These are phyloP conservation scores for Zosterops lateralis DNA, from an alignment of 2,113 vertebrate genomes.

Conservation along the genomic window DNA sequence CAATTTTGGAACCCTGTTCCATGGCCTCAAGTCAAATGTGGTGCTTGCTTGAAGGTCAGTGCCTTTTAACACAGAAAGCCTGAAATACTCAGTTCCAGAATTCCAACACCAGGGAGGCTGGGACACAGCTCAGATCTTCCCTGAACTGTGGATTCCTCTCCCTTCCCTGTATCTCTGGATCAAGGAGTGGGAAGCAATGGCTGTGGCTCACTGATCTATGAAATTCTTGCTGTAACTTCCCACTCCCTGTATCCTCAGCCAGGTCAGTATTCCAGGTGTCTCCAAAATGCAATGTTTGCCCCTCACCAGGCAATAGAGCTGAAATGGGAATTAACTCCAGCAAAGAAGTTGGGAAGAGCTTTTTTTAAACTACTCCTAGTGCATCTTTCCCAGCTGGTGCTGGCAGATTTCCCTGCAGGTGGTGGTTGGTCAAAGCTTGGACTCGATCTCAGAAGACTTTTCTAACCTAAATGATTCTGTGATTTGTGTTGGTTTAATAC, in stretches of 20 bases:
- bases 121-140: not conserved
- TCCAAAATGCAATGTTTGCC: not conserved
- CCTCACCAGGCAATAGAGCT: not conserved
- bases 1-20: too few species aligned
- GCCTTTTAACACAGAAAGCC: too few species aligned
- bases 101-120: not conserved
- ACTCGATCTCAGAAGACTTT: not conserved
- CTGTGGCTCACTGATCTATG: not conserved
- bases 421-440: not conserved
- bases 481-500: not conserved
- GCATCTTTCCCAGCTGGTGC: not conserved
- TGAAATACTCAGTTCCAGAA: too few species aligned
- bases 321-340: not conserved
- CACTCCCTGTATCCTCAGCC: not conserved
- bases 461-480: not conserved
- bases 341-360: not conserved
- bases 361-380: not conserved
- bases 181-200: not conserved
- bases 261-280: not conserved
- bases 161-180: not conserved
- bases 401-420: not conserved
- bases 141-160: not conserved
- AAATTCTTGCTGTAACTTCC: not conserved
- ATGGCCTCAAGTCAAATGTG: too few species aligned
- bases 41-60: too few species aligned